phyloP scores from a whole-genome alignment of 1,140 invertebrate genomes.

The Temnothorax longispinosus region DNA sequence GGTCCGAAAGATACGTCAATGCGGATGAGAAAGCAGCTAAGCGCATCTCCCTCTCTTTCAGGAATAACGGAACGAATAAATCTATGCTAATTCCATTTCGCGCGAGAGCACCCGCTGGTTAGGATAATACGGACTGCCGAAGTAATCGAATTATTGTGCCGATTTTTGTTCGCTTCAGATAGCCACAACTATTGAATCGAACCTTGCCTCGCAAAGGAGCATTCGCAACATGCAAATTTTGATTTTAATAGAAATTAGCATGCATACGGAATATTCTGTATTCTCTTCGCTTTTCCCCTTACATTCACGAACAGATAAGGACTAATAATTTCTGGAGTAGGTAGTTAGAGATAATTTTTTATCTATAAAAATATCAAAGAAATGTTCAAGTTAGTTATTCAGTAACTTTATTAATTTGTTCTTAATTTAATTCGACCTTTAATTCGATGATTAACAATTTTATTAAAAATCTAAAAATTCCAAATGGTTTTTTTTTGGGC shows the following conservation, averaged over 20 bases:
- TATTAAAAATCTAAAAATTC: background rate
- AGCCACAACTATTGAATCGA: background rate
- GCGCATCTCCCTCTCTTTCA: slow-evolving; percentile 75
- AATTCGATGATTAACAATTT: background rate
- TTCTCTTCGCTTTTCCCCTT: background rate
- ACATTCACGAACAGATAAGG: background rate
- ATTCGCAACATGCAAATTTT: background rate
- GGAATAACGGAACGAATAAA: slow-evolving; percentile 9
- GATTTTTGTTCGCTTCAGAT: slow-evolving; percentile 26
- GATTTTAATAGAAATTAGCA: slow-evolving; percentile 2
- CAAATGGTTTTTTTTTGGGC: background rate
- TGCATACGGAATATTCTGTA: background rate
- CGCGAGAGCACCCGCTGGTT: slow-evolving; percentile 16
- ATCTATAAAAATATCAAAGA: background rate
- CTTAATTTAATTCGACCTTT: background rate
- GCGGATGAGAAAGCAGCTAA: slow-evolving; percentile 76
- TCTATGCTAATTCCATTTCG: slow-evolving; percentile 56
- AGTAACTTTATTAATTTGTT: background rate
- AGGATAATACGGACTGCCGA: slow-evolving; percentile 32
- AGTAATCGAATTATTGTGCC: slow-evolving; percentile 38
- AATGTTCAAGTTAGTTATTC: background rate
- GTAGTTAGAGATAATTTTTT: background rate
- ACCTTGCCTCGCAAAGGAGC: background rate
- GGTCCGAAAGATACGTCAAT: slow-evolving; percentile 60
- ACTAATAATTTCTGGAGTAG: background rate